phyloP scores from a whole-genome alignment of 53 echinoderm and acorn worm genomes.

The Echinarachnius parma region DNA sequence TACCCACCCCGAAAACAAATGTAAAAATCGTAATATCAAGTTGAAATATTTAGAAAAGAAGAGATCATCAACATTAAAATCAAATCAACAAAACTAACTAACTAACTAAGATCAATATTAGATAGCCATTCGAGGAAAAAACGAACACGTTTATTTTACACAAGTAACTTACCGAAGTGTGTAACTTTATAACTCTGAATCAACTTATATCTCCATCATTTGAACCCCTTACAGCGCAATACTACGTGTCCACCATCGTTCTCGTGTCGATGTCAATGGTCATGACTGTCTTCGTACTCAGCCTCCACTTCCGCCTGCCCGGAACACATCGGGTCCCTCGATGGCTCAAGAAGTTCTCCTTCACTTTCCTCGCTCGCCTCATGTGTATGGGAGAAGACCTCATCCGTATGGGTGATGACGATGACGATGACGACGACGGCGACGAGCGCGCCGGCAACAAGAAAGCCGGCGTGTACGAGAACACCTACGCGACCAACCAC shows the following conservation, averaged over 20 bases:
- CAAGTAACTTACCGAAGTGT: too few relatives aligned
- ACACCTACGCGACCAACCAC: slow-evolving; percentile 33
- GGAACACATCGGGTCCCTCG: slow-evolving; percentile 71
- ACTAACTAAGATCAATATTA: too few relatives aligned
- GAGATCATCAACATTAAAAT: too few relatives aligned
- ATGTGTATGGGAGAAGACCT: slow-evolving; percentile 43
- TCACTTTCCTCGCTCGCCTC: slow-evolving; percentile 54
- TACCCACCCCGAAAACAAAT: too few relatives aligned
- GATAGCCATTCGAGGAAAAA: too few relatives aligned
- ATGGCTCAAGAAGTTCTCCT: slow-evolving; percentile 57
- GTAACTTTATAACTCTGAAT: too few relatives aligned
- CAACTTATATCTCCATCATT: too few relatives aligned
- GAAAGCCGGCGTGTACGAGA: slow-evolving; percentile 11
- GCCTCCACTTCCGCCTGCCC: slow-evolving; percentile 77
- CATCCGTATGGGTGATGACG: slow-evolving; percentile 4
- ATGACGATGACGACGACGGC: slow-evolving; percentile 31
- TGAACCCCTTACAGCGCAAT: slow-evolving; percentile 79
- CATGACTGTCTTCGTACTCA: slow-evolving; percentile 74
- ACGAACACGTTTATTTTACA: too few relatives aligned
- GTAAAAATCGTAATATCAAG: too few relatives aligned
- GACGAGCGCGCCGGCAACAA: slow-evolving; percentile 3
- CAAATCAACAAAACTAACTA: too few relatives aligned
- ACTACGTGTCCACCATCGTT: slow-evolving; percentile 70
- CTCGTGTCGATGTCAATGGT: slow-evolving; percentile 65
- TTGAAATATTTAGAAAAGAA: too few relatives aligned